Evolutionary conservation across 2,797 vertebrate species (phyloP).

Genomic region (Iguana delicatissima): DNA sequence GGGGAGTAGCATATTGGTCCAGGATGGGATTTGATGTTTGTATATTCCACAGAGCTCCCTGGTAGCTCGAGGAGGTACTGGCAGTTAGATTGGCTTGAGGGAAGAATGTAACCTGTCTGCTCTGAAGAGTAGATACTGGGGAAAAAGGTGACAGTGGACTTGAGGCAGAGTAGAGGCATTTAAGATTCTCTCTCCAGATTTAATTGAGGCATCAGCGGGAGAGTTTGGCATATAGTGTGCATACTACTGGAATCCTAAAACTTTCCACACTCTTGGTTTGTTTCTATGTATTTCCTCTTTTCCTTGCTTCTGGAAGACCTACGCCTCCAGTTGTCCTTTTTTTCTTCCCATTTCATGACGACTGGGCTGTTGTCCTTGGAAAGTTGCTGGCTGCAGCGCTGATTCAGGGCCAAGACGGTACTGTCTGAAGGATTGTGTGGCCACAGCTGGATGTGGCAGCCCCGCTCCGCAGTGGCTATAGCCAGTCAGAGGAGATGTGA

Average conservation of each 20-base stretch:
- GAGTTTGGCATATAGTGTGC: neutral
- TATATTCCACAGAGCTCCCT: accelerated
- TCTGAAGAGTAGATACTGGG: neutral
- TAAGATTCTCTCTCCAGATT: neutral
- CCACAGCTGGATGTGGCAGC: neutral
- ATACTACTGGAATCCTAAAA: slow-evolving; percentile 29
- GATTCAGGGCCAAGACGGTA: neutral
- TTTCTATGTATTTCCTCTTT: slow-evolving; percentile 11
- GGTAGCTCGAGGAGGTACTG: neutral
- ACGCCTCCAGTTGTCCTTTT: neutral
- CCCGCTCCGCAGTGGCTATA: no score
- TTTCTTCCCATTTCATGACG: neutral
- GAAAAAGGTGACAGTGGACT: neutral
- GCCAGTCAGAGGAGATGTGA: no score
- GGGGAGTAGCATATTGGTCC: slow-evolving; percentile 1
- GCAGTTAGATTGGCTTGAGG: neutral
- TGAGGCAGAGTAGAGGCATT: accelerated
- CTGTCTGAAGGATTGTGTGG: neutral
- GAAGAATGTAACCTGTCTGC: neutral
- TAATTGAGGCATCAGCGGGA: neutral
- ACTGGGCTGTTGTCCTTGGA: neutral
- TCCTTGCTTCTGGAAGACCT: slow-evolving; percentile 27
- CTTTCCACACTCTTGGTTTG: slow-evolving; percentile 2
- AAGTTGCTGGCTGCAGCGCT: neutral
- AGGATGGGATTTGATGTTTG: neutral